Conservation (phyloP, 2,113 vertebrate genomes). For the Plotosus lineatus region DNA sequence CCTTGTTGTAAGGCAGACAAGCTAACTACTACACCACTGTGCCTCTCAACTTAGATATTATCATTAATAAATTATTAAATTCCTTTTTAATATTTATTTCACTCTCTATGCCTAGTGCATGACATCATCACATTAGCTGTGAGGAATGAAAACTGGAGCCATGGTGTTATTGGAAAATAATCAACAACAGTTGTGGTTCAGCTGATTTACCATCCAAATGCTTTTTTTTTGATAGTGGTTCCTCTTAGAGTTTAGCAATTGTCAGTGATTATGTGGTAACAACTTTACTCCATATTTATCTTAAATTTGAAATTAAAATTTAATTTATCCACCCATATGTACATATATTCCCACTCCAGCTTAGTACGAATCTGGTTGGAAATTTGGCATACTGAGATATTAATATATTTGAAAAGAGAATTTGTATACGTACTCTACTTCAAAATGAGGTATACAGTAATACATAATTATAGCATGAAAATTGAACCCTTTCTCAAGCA, state of each 20-base stretch:
- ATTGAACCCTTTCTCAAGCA: too few species aligned
- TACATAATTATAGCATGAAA: too few species aligned
- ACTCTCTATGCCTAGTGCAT: background rate
- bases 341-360: too few species aligned
- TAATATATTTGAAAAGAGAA: too few species aligned
- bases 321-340: too few species aligned
- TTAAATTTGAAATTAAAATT: too few species aligned
- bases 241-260: background rate
- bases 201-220: background rate
- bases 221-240: background rate
- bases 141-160: background rate
- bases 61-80: conserved; percentile 38
- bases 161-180: background rate
- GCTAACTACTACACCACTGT: too few species aligned
- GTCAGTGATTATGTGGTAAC: background rate
- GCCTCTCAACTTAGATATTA: conserved; percentile 42
- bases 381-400: too few species aligned
- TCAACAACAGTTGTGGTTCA: background rate
- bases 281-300: background rate
- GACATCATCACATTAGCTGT: conserved; percentile 12
- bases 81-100: conserved; percentile 1
- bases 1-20: too few species aligned
- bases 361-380: too few species aligned
- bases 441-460: too few species aligned
- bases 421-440: too few species aligned